These are phyloP conservation scores for Patella ulyssiponensis DNA, from an alignment of 2,888 invertebrate species.

Conservation along the genomic window DNA sequence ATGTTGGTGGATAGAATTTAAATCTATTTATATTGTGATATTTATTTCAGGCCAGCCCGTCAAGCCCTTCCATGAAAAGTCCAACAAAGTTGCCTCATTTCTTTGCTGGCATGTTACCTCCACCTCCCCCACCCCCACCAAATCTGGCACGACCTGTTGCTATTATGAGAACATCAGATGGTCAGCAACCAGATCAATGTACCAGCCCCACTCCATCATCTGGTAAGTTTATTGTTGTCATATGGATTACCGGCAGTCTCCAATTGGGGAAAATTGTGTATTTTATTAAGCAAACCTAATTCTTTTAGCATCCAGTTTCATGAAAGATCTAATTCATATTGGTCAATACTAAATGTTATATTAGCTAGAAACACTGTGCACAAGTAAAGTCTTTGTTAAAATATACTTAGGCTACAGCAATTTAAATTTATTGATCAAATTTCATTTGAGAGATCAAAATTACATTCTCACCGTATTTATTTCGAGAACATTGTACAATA, in stretches of 20 bases:
- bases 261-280: no score
- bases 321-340: no score
- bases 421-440: no score
- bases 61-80: slow-evolving; percentile 70
- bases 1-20: no score
- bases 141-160: slow-evolving; percentile 97
- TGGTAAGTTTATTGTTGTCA: background rate
- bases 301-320: background rate
- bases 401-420: no score
- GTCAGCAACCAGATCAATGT: slow-evolving; percentile 53
- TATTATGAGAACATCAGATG: slow-evolving; percentile 84
- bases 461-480: no score
- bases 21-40: no score
- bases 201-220: background rate
- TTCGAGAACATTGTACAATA: no score
- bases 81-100: slow-evolving; percentile 79
- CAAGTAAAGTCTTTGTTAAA: no score
- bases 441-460: no score
- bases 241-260: no score
- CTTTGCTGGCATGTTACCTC: slow-evolving; percentile 84
- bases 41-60: slow-evolving; percentile 62
- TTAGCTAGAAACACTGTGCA: no score
- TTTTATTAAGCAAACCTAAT: background rate
- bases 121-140: slow-evolving; percentile 84
- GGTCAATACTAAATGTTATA: background rate